Evolutionary conservation across 2,888 invertebrate genomes (phyloP), one percentile per base, ranked within the genome.

Genomic region (Lamellibrachia satsuma): DNA sequence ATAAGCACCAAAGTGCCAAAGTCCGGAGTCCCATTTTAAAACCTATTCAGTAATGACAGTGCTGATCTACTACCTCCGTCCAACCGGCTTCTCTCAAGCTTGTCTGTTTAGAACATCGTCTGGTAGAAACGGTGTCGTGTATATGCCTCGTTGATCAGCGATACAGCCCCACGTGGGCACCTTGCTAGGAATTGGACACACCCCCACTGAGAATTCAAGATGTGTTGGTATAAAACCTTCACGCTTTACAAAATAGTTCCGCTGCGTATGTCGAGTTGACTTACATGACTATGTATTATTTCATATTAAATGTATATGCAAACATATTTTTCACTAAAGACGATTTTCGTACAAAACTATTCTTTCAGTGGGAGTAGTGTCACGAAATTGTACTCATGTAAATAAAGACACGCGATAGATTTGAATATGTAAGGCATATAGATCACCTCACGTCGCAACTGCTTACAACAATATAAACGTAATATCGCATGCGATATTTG

Each of bases 241-340:
- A 75, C 75, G 75, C 75, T 75, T 75, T 75, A n/a, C n/a, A 75
- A 75, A 75, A 75, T 75, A 75, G 75, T 75, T 75, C 75, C 75
- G 75, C 75, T 22, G 15, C 75, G n/a, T 75, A 75, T 75, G 75
- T 75, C 75, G 75, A 75, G 75, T 75, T 75, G 15, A 22, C 22
- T 22, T n/a, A 22, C 75, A 15, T 75, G 75, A 75, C 75, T 75
- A 75, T 75, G 22, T 22, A 75, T 75, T 22, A 1, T 75, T 75
- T 15, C 75, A 75, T 22, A 75, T 55, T 22, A 75, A 22, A 39
- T 39, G 75, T 75, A 75, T 22, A 75, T 75, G 55, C 75, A 22
- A 75, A 75, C 75, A n/a, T 75, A 75, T 75, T 75, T 22, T 75
- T n/a, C 3, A 75, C 75, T n/a, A n/a, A 75, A 75, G 75, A 75